phyloP scores from a whole-genome alignment of 2,113 vertebrate genomes.

The Hyperopisus bebe region DNA sequence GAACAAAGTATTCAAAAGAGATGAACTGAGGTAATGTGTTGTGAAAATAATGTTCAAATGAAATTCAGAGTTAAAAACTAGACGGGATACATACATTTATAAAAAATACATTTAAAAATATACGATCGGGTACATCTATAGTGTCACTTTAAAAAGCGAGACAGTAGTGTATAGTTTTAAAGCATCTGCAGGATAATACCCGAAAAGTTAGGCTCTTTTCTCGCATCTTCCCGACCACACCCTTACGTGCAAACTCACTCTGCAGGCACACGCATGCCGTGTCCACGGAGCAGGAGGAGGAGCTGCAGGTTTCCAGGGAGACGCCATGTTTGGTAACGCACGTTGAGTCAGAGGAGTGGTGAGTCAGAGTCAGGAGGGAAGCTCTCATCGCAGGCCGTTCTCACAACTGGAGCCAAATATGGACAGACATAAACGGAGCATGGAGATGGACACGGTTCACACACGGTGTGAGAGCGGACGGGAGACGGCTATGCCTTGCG shows the following conservation, averaged over 20 bases:
- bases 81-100: neutral
- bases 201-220: neutral
- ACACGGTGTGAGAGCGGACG: neutral
- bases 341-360: slow-evolving; percentile 64
- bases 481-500: neutral
- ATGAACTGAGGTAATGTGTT: neutral
- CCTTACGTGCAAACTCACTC: neutral
- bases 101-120: neutral
- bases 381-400: slow-evolving; percentile 36
- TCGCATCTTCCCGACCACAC: neutral
- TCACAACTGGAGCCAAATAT: slow-evolving; percentile 60
- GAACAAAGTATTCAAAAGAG: neutral
- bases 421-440: slow-evolving; percentile 50
- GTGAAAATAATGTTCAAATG: neutral
- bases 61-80: neutral
- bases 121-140: neutral
- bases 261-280: neutral
- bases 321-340: slow-evolving; percentile 63
- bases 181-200: neutral
- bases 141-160: neutral
- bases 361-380: slow-evolving; percentile 71
- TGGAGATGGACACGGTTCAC: slow-evolving; percentile 12
- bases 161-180: neutral
- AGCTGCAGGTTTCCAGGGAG: slow-evolving; percentile 49
- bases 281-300: neutral